phyloP scores from a whole-genome alignment of 1,140 invertebrate species.

The Drosophila elegans region DNA sequence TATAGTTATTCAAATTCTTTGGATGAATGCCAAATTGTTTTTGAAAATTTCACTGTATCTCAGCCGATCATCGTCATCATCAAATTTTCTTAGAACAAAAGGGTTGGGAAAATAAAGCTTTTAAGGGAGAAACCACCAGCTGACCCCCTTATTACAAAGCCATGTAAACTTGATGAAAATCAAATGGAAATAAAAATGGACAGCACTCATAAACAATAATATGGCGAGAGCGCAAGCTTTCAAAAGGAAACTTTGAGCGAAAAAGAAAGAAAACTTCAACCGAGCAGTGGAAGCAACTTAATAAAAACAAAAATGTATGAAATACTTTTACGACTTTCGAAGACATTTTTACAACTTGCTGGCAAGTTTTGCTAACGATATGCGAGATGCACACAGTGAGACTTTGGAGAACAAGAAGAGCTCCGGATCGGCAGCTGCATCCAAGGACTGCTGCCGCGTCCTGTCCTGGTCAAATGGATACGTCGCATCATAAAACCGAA shows the following conservation, averaged over 20 bases:
- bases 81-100: conserved; percentile 26
- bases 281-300: conserved; percentile 56
- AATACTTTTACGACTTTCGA: conserved; percentile 84
- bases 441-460: conserved; percentile 30
- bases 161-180: conserved; percentile 83
- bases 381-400: conserved; percentile 66
- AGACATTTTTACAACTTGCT: conserved; percentile 83
- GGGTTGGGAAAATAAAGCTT: conserved; percentile 3
- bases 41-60: neutral
- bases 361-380: conserved; percentile 80
- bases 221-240: conserved; percentile 52
- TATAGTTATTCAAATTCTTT: neutral
- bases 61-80: conserved; percentile 10
- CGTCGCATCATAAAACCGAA: conserved; percentile 82
- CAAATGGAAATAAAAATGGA: conserved; percentile 81
- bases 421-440: conserved; percentile 26
- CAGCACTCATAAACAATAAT: conserved; percentile 80
- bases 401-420: conserved; percentile 1
- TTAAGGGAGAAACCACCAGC: conserved; percentile 17
- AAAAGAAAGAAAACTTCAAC: conserved; percentile 21
- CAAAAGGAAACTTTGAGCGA: conserved; percentile 41
- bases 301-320: conserved; percentile 83
- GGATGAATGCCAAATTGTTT: neutral
- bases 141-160: conserved; percentile 60
- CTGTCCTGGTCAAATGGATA: conserved; percentile 75